Evolutionary conservation across 2,113 vertebrate genomes (phyloP).

Genomic region (Hemibates koningsi): DNA sequence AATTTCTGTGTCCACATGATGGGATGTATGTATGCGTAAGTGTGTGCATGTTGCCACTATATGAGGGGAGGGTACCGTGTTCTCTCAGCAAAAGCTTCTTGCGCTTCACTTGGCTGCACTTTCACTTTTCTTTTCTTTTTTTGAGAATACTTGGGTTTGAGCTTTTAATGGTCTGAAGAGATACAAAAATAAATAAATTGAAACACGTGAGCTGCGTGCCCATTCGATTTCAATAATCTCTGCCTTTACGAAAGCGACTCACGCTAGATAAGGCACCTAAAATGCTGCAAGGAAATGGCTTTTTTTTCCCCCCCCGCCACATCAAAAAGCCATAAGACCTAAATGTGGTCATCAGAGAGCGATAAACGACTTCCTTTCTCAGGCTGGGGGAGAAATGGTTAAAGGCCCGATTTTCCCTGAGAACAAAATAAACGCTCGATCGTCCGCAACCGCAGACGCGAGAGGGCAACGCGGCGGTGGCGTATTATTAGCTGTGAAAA

Average conservation of each 20-base stretch:
- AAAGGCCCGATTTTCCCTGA: neutral
- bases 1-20: constrained; percentile 95
- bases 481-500: constrained; percentile 21
- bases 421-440: constrained; percentile 8
- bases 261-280: constrained; percentile 27
- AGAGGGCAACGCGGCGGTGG: neutral
- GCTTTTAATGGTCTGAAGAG: neutral
- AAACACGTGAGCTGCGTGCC: neutral
- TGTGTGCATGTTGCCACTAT: constrained; percentile 63
- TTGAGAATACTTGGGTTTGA: constrained; percentile 59
- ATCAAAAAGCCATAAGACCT: constrained; percentile 17
- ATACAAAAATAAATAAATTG: neutral
- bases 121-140: neutral
- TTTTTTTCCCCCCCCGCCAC: neutral
- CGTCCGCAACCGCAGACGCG: neutral
- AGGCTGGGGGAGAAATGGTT: neutral
- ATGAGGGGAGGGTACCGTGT: constrained; percentile 58
- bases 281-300: constrained; percentile 26
- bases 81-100: neutral
- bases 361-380: constrained; percentile 16
- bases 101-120: neutral
- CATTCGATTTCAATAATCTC: constrained; percentile 30
- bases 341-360: neutral
- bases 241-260: neutral
- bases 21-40: constrained; percentile 70